These are phyloP conservation scores for Solen grandis DNA, from an alignment of 1,140 invertebrate species.

Conservation along the genomic window DNA sequence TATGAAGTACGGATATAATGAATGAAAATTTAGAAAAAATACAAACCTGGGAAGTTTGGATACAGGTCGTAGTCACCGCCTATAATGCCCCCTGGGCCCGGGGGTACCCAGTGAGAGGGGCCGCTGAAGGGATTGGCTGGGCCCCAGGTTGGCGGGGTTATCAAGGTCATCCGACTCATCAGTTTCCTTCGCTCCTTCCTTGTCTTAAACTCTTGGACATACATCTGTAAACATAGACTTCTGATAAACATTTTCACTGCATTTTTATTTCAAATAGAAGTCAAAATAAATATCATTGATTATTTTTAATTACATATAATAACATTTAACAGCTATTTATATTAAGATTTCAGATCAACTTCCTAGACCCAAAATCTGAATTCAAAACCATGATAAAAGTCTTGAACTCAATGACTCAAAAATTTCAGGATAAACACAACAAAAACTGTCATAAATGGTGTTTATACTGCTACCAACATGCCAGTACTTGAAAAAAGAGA, in stretches of 20 bases:
- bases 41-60: conserved; percentile 41
- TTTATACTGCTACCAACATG: too few relatives aligned
- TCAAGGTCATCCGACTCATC: conserved; percentile 26
- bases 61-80: conserved; percentile 49
- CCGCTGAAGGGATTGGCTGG: conserved; percentile 26
- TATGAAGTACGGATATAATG: too few relatives aligned
- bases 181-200: conserved; percentile 44
- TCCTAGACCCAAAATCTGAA: too few relatives aligned
- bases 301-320: background rate
- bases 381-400: too few relatives aligned
- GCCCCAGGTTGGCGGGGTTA: conserved; percentile 32
- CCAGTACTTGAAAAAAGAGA: too few relatives aligned
- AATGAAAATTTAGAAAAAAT: background rate
- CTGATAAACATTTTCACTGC: too few relatives aligned
- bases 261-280: too few relatives aligned
- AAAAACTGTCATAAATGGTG: too few relatives aligned
- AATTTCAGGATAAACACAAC: too few relatives aligned
- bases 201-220: conserved; percentile 18
- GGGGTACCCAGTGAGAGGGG: conserved; percentile 34
- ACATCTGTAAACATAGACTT: conserved; percentile 8
- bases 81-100: conserved; percentile 22
- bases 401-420: too few relatives aligned
- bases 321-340: conserved; percentile 4
- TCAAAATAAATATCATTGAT: background rate
- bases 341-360: too few relatives aligned